Evolutionary conservation across 2,888 invertebrate species (phyloP), one percentile per base, ranked within the genome.

Genomic region (Pocota personata): DNA sequence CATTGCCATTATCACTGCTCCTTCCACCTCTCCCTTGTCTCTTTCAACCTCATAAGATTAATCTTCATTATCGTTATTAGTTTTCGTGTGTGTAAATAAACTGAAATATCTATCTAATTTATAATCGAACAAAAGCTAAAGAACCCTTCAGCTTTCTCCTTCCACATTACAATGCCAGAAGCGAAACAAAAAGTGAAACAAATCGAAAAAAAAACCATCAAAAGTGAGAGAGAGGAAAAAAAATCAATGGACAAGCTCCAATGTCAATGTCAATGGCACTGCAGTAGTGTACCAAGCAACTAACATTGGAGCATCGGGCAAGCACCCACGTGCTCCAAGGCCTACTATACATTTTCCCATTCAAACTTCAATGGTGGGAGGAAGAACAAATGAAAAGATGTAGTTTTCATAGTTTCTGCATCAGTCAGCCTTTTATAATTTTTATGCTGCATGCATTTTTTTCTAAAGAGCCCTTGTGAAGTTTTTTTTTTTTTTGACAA

Each of bases 231-330:
- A 14, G 40, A 52, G n/a, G 19, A 32, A 60, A 72, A 82, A 60
- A 72, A 82, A 82, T 72, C 78, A 78, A 83, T 83, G 78, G 27
- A 14, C 35, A 19, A 72, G 72, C 58, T 78, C 58, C 82, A 83
- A 78, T 83, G 82, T 78, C 82, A 83, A 78, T 83, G 82, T 83
- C 82, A 83, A 83, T 72, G 78, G 82, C 82, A 72, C 58, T 72
- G 66, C 72, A 64, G 30, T 48, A 71, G 35, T 37, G 35, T 43
- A 24, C 21, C 4, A n/a, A 10, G 5, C 16, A 10, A 27, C 10
- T 32, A n/a, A 14, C 14, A 58, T 6, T n/a, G 16, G 24, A 76
- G 62, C 27, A 67, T 69, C 80, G 35, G 14, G 16, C 46, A 57
- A 52, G 35, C 71, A 71, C 19, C 58, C 82, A 83, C 72, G 57